A percentile compares a stretch with the other conserved stretches of the same genome.
Conservation (phyloP, 2,797 vertebrate genomes). For the Chloroceryle inda region DNA sequence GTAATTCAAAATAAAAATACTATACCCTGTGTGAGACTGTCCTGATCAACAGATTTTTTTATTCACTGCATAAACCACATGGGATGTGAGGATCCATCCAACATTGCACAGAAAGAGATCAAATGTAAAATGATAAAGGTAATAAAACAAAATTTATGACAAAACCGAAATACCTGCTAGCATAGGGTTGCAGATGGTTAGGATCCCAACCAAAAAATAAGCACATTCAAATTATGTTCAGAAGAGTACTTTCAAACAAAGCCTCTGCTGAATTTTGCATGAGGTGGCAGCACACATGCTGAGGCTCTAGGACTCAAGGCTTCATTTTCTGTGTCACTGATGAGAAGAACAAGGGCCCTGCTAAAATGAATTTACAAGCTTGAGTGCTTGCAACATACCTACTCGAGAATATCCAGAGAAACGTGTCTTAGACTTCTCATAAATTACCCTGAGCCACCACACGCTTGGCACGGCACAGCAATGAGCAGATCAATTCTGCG, state of each 20-base stretch:
- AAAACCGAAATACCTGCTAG: slow-evolving; percentile 14
- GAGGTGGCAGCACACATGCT: not conserved
- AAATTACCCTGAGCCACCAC: not conserved
- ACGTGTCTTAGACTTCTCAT: accelerated
- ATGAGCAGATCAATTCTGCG: not conserved
- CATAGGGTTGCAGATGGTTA: not conserved
- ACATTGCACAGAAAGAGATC: not conserved
- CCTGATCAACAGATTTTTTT: not conserved
- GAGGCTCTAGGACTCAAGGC: not conserved
- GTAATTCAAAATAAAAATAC: not conserved
- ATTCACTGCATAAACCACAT: not conserved
- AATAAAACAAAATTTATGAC: not conserved
- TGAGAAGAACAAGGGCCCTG: not conserved
- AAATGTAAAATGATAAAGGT: not conserved
- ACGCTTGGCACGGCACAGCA: accelerated
- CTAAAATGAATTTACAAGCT: not conserved
- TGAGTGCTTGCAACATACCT: not conserved
- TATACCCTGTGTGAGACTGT: not conserved
- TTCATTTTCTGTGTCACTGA: not conserved
- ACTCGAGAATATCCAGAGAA: not conserved
- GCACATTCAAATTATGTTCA: not conserved
- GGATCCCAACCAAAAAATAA: not conserved
- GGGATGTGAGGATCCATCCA: not conserved
- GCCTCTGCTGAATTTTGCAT: slow-evolving; percentile 5
- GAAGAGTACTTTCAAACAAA: not conserved